Percentiles rank a stretch among this genome's conserved stretches.
Evolutionary conservation across 1,140 invertebrate species (phyloP).

Genomic region (Dendrolimus punctatus): DNA sequence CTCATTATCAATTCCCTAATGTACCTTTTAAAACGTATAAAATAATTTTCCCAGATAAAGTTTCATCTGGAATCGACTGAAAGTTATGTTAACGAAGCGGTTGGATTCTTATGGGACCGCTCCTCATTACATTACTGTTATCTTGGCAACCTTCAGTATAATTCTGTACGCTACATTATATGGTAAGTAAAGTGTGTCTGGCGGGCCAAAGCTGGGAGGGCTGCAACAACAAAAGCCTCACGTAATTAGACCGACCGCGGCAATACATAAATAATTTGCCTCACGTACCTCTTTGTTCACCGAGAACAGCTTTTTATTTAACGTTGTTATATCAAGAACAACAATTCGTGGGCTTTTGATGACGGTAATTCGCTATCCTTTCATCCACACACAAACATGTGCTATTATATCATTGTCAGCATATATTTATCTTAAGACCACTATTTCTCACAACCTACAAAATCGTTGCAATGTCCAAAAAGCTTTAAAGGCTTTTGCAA

Average conservation of each 20-base stretch:
- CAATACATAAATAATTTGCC: slow-evolving; percentile 71
- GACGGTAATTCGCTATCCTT: slow-evolving; percentile 40
- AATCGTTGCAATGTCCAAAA: no score
- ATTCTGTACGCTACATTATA: slow-evolving; percentile 14
- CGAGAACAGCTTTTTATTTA: slow-evolving; percentile 64
- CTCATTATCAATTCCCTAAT: slow-evolving; percentile 10
- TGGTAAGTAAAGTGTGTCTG: slow-evolving; percentile 29
- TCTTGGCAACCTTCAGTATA: slow-evolving; percentile 22
- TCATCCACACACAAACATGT: slow-evolving; percentile 32
- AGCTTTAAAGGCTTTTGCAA: no score
- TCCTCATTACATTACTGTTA: slow-evolving; percentile 41
- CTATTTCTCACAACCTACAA: not conserved
- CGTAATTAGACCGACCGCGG: slow-evolving; percentile 66
- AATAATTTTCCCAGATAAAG: not conserved
- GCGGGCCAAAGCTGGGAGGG: slow-evolving; percentile 19
- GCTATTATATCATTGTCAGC: slow-evolving; percentile 6
- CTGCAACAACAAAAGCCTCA: slow-evolving; percentile 58
- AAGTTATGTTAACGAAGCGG: slow-evolving; percentile 25
- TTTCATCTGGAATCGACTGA: no score
- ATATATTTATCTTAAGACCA: slow-evolving; percentile 18
- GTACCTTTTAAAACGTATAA: slow-evolving; percentile 21
- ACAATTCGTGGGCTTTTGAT: slow-evolving; percentile 57
- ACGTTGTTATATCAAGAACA: slow-evolving; percentile 62
- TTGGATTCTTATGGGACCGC: slow-evolving; percentile 36
- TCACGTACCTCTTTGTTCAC: slow-evolving; percentile 63